Base-by-base conservation (phyloP, 2,113 vertebrate species). In the Triplophysa tibetana region DNA sequence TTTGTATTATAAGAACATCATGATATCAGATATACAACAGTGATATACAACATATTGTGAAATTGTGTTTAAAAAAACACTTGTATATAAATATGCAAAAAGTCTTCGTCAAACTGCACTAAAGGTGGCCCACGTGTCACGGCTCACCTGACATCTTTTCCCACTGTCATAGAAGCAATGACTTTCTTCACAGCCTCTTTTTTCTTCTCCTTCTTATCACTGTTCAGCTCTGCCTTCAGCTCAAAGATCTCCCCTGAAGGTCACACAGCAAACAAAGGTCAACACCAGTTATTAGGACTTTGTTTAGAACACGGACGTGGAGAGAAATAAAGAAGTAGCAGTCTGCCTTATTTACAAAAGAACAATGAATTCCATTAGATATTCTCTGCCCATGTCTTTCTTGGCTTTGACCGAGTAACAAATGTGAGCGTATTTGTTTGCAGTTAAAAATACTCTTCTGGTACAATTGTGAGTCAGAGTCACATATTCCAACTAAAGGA, bases 151-250 rank as follows among this genome's bases (percentile, higher is more conserved):
- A 99, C 97, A 4, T 99, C 98, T 84, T 99, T 99, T 83, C 98
- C 98, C 0, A 99, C 98, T 0, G 98, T 99, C 98, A 99, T 99
- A 4, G 98, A 99, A 0, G 98, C 98, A 0, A 99, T 99, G 89
- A 99, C 98, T 89, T 99, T 99, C 91, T 99, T 99, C 85, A 99
- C 98, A 0, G 98, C 98, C 87, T 99, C 98, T 85, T 98, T 98
- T 90, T 99, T 99, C 93, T 99, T 98, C 89, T 99, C 98, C 84
- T 99, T 99, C 90, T 99, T 99, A 89, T 99, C 97, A 1, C 97
- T 99, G 92, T 98, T 99, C 33, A 99, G 93, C 84, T 99, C 98
- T 0, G 97, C 98, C 86, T 99, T 99, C 87, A 99, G 93, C 90
- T 99, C 97, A 85, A 99, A 99, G 82, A 99, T 99, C 92, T 99